phyloP scores from a whole-genome alignment of 2,888 invertebrate genomes.

The Stenolophus ochropezus region DNA sequence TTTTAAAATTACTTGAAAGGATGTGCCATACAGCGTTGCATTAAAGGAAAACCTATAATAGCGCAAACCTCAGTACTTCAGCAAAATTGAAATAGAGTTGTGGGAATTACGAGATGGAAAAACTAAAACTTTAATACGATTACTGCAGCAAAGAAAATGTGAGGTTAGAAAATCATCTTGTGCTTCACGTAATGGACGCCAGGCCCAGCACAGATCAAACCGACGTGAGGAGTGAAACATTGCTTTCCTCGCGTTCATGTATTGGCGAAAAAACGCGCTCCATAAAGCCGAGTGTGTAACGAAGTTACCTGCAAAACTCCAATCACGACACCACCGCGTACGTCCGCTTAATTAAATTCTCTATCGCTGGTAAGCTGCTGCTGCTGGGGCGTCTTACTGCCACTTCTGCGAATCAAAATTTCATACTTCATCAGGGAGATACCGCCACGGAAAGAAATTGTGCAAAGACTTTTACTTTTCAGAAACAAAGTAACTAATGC shows the following conservation, averaged over 20 bases:
- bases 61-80: neutral
- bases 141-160: conserved; percentile 34
- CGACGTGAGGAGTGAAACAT: conserved; percentile 6
- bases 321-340: conserved; percentile 31
- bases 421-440: neutral
- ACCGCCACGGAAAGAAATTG: neutral
- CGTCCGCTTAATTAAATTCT: conserved; percentile 44
- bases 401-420: neutral
- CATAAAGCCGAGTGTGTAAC: conserved; percentile 35
- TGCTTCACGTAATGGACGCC: conserved; percentile 27
- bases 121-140: conserved; percentile 39
- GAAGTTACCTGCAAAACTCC: conserved; percentile 46
- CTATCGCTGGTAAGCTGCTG: neutral
- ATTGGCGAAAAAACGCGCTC: conserved; percentile 16
- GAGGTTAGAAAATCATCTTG: conserved; percentile 45
- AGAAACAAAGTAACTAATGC: no score
- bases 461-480: neutral
- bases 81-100: conserved; percentile 16
- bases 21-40: neutral
- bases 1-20: neutral
- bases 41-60: neutral
- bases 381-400: neutral
- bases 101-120: neutral
- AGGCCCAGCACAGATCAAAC: conserved; percentile 19
- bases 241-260: conserved; percentile 1